These are phyloP conservation scores for Alauda arvensis DNA, from an alignment of 2,797 vertebrate species.

Conservation along the genomic window DNA sequence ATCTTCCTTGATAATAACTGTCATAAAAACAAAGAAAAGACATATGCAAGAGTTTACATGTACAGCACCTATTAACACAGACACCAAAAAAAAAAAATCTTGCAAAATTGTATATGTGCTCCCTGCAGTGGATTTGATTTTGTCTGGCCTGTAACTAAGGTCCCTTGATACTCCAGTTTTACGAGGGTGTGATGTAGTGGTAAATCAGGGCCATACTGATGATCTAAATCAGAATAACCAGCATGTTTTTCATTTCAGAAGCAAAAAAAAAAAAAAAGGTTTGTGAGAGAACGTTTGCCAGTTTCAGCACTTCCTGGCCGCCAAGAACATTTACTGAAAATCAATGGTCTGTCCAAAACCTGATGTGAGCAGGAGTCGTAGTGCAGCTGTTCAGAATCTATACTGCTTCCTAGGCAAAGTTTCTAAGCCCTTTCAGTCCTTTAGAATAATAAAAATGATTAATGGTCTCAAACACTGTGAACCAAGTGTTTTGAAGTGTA, in stretches of 20 bases:
- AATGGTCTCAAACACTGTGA: constrained; percentile 62
- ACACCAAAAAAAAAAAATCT: neutral
- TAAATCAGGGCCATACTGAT: constrained; percentile 16
- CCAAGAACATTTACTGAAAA: constrained; percentile 64
- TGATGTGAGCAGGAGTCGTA: constrained; percentile 55
- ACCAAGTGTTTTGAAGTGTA: constrained; percentile 71
- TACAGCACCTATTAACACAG: neutral
- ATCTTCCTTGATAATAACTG: neutral
- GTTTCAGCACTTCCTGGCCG: constrained; percentile 56
- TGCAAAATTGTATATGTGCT: neutral
- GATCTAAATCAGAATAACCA: constrained; percentile 49
- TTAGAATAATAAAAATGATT: constrained; percentile 71
- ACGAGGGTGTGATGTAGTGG: constrained; percentile 35
- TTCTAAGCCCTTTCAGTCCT: constrained; percentile 63
- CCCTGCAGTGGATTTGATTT: constrained; percentile 1
- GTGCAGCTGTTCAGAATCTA: constrained; percentile 67
- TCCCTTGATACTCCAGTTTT: constrained; percentile 20
- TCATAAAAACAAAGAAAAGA: neutral
- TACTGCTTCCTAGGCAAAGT: constrained; percentile 64
- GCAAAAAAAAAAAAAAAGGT: neutral
- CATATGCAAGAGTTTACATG: neutral
- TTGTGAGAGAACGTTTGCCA: constrained; percentile 46
- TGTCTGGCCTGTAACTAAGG: constrained; percentile 6
- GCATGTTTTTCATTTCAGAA: constrained; percentile 42
- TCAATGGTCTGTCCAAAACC: constrained; percentile 60